Evolutionary conservation across 92 coral and sea anemone genomes (phyloP).

Genomic region (Phymanthus crucifer): DNA sequence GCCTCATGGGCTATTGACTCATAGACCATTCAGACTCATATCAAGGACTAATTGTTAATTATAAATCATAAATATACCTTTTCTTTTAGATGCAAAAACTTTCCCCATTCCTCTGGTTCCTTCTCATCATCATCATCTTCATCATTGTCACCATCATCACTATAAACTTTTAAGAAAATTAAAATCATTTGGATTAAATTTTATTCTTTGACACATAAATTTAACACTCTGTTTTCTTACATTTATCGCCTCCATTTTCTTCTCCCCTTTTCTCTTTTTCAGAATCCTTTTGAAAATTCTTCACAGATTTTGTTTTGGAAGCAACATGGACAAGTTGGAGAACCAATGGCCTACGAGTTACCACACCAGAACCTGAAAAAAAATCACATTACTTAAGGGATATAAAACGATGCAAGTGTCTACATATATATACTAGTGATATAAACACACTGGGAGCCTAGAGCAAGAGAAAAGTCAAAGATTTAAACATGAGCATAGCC

Average conservation of each 20-base stretch:
- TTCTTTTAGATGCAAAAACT: constrained; percentile 90
- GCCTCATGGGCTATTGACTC: too few species aligned
- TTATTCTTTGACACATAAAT: too few species aligned
- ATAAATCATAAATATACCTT: constrained; percentile 56
- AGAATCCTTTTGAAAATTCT: constrained; percentile 43
- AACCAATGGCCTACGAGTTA: constrained; percentile 88
- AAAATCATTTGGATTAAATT: background rate
- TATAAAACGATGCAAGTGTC: too few species aligned
- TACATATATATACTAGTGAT: too few species aligned
- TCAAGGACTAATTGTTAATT: too few species aligned
- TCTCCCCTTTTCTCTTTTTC: constrained; percentile 49
- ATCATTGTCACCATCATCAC: constrained; percentile 47
- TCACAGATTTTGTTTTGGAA: constrained; percentile 49
- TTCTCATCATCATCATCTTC: constrained; percentile 59
- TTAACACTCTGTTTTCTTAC: constrained; percentile 23
- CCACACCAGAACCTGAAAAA: constrained; percentile 85
- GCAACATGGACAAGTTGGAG: constrained; percentile 83
- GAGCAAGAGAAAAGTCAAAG: too few species aligned
- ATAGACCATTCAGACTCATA: too few species aligned
- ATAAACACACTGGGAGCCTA: too few species aligned
- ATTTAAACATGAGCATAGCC: too few species aligned
- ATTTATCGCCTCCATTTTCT: constrained; percentile 57
- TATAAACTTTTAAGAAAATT: constrained; percentile 6
- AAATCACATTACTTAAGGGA: background rate
- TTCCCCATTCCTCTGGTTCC: constrained; percentile 99